Evolutionary conservation across 2,888 invertebrate genomes (phyloP).

Genomic region (Eremobia ochroleuca): DNA sequence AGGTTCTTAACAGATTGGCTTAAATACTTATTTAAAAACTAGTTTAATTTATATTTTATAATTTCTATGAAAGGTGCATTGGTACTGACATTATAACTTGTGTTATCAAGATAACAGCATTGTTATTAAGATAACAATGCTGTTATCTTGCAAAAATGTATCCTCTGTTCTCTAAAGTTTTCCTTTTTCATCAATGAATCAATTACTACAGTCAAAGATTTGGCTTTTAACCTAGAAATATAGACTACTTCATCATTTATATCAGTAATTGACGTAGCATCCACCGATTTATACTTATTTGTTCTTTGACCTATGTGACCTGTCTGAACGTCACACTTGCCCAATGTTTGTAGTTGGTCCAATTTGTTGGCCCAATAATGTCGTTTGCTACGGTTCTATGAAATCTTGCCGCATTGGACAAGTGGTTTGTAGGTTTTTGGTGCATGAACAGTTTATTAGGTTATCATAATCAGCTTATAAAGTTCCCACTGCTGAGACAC

Average conservation of each 20-base stretch:
- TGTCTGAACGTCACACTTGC: constrained; percentile 9
- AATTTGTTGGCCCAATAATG: constrained; percentile 13
- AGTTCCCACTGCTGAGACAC: too few species aligned
- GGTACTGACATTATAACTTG: too few species aligned
- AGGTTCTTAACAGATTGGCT: too few species aligned
- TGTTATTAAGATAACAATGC: too few species aligned
- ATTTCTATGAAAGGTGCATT: too few species aligned
- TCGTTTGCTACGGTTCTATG: not conserved
- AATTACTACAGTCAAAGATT: not conserved
- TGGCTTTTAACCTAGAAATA: not conserved
- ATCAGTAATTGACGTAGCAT: not conserved
- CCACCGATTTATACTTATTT: constrained; percentile 8
- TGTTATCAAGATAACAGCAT: too few species aligned
- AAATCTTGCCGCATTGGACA: constrained; percentile 8
- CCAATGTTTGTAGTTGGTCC: constrained; percentile 35
- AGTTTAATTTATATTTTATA: too few species aligned
- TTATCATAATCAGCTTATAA: too few species aligned
- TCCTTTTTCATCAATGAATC: not conserved
- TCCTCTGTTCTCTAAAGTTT: not conserved
- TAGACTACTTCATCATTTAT: not conserved
- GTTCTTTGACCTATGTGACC: constrained; percentile 6
- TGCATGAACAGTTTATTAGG: too few species aligned
- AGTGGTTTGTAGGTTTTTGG: not conserved
- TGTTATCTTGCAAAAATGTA: not conserved
- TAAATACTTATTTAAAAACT: too few species aligned